phyloP scores from a whole-genome alignment of 2,113 vertebrate species.

The Acanthochromis polyacanthus region DNA sequence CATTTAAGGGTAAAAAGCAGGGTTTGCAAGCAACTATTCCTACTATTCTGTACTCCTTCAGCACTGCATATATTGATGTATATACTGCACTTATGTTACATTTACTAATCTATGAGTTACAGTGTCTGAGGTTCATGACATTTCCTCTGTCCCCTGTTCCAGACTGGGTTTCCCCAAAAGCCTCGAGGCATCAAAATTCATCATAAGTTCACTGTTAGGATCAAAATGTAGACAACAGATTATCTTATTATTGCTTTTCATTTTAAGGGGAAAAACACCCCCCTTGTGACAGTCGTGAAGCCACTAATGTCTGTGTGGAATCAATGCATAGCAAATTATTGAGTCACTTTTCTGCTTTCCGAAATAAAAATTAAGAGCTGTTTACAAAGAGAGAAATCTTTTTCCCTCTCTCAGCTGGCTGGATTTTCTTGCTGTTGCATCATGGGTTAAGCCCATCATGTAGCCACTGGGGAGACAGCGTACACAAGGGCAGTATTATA shows the following conservation, averaged over 20 bases:
- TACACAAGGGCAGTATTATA: slow-evolving; percentile 79
- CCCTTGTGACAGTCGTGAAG: slow-evolving; percentile 54
- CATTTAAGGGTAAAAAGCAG: background rate
- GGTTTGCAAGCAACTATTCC: background rate
- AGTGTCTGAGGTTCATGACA: slow-evolving; percentile 31
- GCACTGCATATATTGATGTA: background rate
- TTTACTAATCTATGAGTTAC: slow-evolving; percentile 16
- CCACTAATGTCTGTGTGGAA: slow-evolving; percentile 55
- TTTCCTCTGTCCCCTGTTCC: background rate
- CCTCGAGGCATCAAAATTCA: slow-evolving; percentile 67
- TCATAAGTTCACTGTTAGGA: slow-evolving; percentile 56
- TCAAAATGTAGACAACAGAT: slow-evolving; percentile 63
- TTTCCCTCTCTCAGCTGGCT: slow-evolving; percentile 40
- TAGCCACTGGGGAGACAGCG: slow-evolving; percentile 56
- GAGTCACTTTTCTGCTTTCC: slow-evolving; percentile 66
- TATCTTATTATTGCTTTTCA: slow-evolving; percentile 66
- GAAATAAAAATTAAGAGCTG: slow-evolving; percentile 56
- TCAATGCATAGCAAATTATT: slow-evolving; percentile 76
- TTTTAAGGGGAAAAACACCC: slow-evolving; percentile 46
- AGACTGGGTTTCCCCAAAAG: slow-evolving; percentile 70
- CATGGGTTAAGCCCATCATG: slow-evolving; percentile 66
- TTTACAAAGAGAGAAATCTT: slow-evolving; percentile 43
- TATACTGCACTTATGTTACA: slow-evolving; percentile 18
- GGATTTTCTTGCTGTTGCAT: slow-evolving; percentile 72
- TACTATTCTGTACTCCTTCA: background rate